Evolutionary conservation across 2,113 vertebrate genomes (phyloP).

Genomic region (Microcebus lehilahytsara): DNA sequence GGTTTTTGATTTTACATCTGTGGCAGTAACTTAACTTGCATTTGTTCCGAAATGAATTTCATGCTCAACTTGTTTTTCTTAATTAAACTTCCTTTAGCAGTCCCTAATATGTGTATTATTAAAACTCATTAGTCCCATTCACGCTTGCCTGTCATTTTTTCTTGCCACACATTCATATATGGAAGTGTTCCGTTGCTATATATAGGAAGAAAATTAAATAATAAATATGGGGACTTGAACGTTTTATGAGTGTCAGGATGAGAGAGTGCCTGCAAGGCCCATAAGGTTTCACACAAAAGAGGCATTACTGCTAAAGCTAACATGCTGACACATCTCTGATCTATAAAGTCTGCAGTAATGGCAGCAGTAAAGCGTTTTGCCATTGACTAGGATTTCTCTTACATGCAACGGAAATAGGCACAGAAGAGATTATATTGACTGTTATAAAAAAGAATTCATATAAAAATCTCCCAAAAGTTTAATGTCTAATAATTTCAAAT

Average conservation of each 20-base stretch:
- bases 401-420: conserved; percentile 80
- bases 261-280: conserved; percentile 83
- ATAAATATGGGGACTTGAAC: conserved; percentile 82
- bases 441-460: conserved; percentile 82
- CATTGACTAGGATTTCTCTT: conserved; percentile 82
- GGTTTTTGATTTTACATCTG: conserved; percentile 56
- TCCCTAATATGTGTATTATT: conserved; percentile 83
- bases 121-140: conserved; percentile 85
- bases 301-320: conserved; percentile 82
- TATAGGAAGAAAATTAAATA: conserved; percentile 84
- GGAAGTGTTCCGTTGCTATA: conserved; percentile 74
- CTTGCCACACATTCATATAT: conserved; percentile 75
- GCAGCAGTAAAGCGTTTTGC: conserved; percentile 81
- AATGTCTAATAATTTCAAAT: conserved; percentile 80
- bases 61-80: conserved; percentile 86
- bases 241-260: conserved; percentile 83
- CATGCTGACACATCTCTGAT: conserved; percentile 85
- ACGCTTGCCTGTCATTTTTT: conserved; percentile 78
- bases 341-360: conserved; percentile 85
- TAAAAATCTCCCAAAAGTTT: conserved; percentile 81
- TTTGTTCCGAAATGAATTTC: conserved; percentile 84
- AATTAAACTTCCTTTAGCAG: conserved; percentile 86
- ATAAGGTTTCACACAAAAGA: conserved; percentile 86
- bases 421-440: conserved; percentile 79
- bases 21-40: conserved; percentile 77